Evolutionary conservation across 2,888 invertebrate species (phyloP), one percentile per base, ranked within the genome.

Genomic region (Eretmocerus hayati): DNA sequence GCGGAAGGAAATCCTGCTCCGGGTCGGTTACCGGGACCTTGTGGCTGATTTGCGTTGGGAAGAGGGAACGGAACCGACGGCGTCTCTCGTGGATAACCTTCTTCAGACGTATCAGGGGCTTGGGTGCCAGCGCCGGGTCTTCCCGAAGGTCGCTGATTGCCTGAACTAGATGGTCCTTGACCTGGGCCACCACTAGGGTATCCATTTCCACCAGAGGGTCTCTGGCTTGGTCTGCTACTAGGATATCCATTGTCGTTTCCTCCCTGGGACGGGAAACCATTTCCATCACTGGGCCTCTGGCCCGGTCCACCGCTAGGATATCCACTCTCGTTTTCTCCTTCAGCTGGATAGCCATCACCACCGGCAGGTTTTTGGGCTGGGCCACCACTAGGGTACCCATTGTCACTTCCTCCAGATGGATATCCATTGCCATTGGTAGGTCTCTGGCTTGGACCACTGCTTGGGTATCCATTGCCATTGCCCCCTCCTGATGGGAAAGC

Each of bases 1-100:
- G 53, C 49, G 2, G 53, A 31, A 1, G 49, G 50, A 15, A 54
- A 50, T 9, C 60, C 58, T 5, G 22, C 42, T 18, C 54, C 46
- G 8, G 55, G 57, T 9, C 49, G 52, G 11, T 11, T 26, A 11
- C 59, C 54, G 26, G 59, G 53, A 15, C 46, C 48, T 33, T 58
- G 58, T 18, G 60, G 52, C 20, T 57, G 58, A 36, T 48, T 50
- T 36, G 49, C 55, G 42, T 19, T 50, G 21, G 52, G 58, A 50
- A 42, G 56, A 50, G 36, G 58, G 51, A 64, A 56, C 41, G 63
- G 56, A 53, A 57, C 36, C 32, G 62, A 49, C 20, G 62, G 56
- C n/a, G 57, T 54, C 31, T 56, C 58, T 3, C 57, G 53, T 4
- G 64, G 63, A 53, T 60, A 60, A 15, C 63, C 63, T 21, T 52